Evolutionary conservation across 2,113 vertebrate species (phyloP).

Genomic region (Acrocephalus arundinaceus): DNA sequence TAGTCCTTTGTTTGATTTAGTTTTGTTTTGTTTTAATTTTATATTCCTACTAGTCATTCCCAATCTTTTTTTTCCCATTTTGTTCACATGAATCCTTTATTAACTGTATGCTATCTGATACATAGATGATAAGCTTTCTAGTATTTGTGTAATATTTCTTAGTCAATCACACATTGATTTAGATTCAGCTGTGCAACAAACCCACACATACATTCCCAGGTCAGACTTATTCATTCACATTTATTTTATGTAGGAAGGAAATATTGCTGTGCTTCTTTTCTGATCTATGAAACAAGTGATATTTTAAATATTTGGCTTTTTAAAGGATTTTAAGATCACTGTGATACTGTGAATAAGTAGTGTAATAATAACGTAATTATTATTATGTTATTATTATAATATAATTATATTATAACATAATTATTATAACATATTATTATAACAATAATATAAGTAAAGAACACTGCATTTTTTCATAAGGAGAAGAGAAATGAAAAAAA

Average conservation of each 20-base stretch:
- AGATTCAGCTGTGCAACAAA: background rate
- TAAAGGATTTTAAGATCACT: background rate
- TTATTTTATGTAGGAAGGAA: background rate
- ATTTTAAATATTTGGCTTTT: background rate
- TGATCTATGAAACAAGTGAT: background rate
- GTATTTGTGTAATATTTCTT: background rate
- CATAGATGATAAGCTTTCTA: background rate
- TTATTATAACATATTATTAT: too few species aligned
- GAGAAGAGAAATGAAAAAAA: background rate
- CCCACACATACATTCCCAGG: background rate
- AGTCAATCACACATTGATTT: background rate
- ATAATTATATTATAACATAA: too few species aligned
- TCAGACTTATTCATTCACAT: background rate
- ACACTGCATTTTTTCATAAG: background rate
- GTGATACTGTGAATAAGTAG: background rate
- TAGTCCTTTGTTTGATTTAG: background rate
- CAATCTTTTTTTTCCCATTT: background rate
- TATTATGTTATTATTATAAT: too few species aligned
- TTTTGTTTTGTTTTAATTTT: background rate
- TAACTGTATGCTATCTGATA: background rate
- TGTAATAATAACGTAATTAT: background rate
- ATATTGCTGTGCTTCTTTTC: background rate
- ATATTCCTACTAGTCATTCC: background rate
- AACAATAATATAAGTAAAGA: background rate
- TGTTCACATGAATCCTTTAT: background rate